Conservation (phyloP, 2,113 vertebrate species). For the Xenus cinereus region DNA sequence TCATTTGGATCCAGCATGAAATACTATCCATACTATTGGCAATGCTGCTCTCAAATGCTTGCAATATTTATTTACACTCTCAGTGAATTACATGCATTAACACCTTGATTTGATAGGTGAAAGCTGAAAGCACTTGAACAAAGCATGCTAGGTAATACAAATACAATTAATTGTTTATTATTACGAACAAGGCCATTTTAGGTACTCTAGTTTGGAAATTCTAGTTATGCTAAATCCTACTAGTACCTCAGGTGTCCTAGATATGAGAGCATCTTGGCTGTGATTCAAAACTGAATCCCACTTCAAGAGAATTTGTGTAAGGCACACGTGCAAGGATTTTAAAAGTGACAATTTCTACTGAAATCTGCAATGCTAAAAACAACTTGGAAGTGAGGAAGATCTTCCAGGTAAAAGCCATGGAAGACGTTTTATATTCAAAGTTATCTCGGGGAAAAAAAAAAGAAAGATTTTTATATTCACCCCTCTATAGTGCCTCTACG, state of each 20-base stretch:
- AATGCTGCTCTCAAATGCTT: neutral
- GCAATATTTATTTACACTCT: neutral
- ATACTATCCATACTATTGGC: neutral
- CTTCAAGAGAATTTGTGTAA: neutral
- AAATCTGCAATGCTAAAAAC: neutral
- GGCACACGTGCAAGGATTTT: neutral
- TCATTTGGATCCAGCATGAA: neutral
- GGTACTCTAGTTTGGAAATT: neutral
- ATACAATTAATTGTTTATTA: neutral
- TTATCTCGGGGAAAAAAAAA: neutral
- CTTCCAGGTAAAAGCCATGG: neutral
- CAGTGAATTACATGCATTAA: neutral
- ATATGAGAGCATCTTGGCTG: neutral
- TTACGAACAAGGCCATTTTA: neutral
- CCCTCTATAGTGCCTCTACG: neutral
- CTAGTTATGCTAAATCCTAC: neutral
- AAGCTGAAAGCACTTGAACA: slow-evolving; percentile 11
- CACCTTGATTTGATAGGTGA: neutral
- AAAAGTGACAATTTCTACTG: neutral
- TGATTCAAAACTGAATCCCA: neutral
- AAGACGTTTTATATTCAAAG: neutral
- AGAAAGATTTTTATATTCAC: neutral
- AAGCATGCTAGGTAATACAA: slow-evolving; percentile 13
- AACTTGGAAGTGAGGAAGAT: neutral
- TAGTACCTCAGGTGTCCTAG: neutral